Base-by-base conservation (phyloP, 2,888 invertebrate species). In the Nemoura dubitans region DNA sequence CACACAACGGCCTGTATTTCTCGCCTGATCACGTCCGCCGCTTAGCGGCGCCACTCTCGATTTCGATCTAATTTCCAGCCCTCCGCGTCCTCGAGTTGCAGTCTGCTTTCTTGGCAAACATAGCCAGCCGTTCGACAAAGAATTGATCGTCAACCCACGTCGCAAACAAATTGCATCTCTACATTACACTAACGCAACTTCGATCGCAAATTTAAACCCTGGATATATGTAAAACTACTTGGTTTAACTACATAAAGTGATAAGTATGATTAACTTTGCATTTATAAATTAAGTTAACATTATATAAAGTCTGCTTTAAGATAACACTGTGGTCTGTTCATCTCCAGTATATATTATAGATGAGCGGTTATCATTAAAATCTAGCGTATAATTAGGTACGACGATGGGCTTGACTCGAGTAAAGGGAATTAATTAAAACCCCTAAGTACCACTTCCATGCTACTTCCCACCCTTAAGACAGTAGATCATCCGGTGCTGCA, bases 381-480 rank as follows among this genome's bases (percentile, higher is more conserved):
- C 83, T 76, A 59, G 30, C 28, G 21, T 86, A 86, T 86, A 86
- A 86, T 86, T 86, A 86, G 83, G 0, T 76, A 30, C 76, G 86
- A 36, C 76, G 82, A 76, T 82, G 76, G 76, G 43, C 86, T 86
- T 86, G 30, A 83, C 59, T 29, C 86, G 43, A 25, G 82, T 76
- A 86, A 86, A 86, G 86, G 86, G 76, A 83, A 86, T 86, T 86
- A 86, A 86, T 86, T 86, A 86, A 86, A 86, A 29, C 16, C 59
- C 27, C 30, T 86, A 28, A 86, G 86, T 26, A 42, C 26, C 59
- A 59, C 81, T 28, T 43, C 86, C 86, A n/a, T n/a, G n/a, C n/a
- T n/a, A n/a, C n/a, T 85, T 77, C 85, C 85, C 30, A 21, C 85
- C 59, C 59, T 59, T 59, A 59, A 59, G 59, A 59, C 59, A 7